Evolutionary conservation across 2,113 vertebrate species (phyloP).

Genomic region (Atlantisia rogersi): DNA sequence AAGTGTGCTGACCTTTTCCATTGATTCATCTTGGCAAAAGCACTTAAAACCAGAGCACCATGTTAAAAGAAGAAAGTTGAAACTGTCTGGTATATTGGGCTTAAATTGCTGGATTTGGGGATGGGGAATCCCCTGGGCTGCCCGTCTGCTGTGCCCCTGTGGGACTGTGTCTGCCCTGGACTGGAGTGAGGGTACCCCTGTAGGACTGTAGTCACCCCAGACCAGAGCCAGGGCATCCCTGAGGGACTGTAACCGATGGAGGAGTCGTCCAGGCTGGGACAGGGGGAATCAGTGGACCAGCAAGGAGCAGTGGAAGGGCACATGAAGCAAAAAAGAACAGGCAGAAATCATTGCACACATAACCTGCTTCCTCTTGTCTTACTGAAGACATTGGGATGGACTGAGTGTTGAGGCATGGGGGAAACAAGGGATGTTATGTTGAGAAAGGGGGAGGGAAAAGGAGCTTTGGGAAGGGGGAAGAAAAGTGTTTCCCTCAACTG

Average conservation of each 20-base stretch:
- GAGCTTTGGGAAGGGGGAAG: background rate
- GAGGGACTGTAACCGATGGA: no score
- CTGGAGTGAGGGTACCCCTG: no score
- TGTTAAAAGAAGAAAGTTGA: background rate
- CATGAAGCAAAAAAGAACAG: background rate
- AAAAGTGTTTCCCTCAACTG: background rate
- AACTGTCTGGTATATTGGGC: background rate
- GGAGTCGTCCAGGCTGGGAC: no score
- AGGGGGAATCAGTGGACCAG: fast-evolving
- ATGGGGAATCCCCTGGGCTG: background rate
- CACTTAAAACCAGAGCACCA: background rate
- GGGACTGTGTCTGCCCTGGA: background rate
- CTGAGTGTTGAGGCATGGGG: background rate
- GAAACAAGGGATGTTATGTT: background rate
- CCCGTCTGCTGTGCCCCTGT: background rate
- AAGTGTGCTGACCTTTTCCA: background rate
- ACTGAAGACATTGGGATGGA: fast-evolving
- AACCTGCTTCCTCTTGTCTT: background rate
- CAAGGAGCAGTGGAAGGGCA: background rate
- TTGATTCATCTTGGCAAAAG: background rate
- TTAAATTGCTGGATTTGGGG: background rate
- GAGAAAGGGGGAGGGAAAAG: fast-evolving
- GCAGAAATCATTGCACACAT: fast-evolving
- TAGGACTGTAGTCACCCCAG: background rate
- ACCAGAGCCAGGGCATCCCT: background rate